Conservation (phyloP, 30 jellyfish, hydroid and myxozoan species). For the Morbakka virulenta region DNA sequence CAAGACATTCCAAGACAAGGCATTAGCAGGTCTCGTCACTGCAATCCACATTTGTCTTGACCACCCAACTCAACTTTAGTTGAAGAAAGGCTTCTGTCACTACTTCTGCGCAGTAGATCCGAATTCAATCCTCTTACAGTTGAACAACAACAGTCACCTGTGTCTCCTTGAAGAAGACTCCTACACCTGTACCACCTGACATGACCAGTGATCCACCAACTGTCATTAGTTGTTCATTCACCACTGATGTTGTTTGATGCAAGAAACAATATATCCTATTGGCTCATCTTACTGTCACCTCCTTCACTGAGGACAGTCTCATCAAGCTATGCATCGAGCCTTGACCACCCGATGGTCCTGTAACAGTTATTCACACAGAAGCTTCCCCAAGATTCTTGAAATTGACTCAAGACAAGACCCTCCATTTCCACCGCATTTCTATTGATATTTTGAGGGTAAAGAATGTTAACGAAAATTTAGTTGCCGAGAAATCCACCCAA, state of each 20-base stretch:
- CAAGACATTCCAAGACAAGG: too few relatives aligned
- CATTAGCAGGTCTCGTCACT: constrained; percentile 26
- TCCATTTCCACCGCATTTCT: constrained; percentile 4
- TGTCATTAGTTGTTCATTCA: constrained; percentile 18
- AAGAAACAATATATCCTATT: constrained; percentile 44
- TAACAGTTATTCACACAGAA: constrained; percentile 14
- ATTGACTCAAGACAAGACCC: not conserved
- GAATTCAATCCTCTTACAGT: too few relatives aligned
- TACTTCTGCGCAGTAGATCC: constrained; percentile 42
- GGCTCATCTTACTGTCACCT: constrained; percentile 6
- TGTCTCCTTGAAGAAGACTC: constrained; percentile 10
- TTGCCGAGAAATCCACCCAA: constrained; percentile 43
- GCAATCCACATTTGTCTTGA: constrained; percentile 44
- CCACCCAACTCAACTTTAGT: constrained; percentile 33
- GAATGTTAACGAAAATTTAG: constrained; percentile 41
- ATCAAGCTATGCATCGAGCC: not conserved
- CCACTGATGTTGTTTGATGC: too few relatives aligned
- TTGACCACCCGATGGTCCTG: constrained; percentile 18
- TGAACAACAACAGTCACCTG: constrained; percentile 5
- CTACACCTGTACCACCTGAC: constrained; percentile 8
- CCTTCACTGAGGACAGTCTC: constrained; percentile 24
- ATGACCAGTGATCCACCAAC: constrained; percentile 15
- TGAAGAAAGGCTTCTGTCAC: constrained; percentile 4
- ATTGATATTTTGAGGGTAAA: constrained; percentile 18
- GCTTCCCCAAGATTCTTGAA: constrained; percentile 45